Evolutionary conservation across 2,888 invertebrate species (phyloP), one percentile per base, ranked within the genome.

Genomic region (Perithous albicinctus): DNA sequence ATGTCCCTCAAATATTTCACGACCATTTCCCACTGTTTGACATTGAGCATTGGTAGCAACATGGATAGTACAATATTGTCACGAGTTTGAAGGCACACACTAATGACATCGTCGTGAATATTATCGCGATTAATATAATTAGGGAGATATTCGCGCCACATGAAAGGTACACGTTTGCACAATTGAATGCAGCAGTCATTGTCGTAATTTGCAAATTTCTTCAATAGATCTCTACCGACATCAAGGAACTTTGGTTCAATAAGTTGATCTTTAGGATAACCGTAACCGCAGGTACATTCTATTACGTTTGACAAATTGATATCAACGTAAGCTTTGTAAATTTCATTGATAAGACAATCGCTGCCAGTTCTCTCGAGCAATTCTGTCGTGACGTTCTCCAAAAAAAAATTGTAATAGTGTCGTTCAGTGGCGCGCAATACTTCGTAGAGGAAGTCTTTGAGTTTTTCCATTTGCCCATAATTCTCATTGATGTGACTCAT

Each of bases 231-330:
- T 86, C 94, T 94, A 43, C 95, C 95, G 54, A 95, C 88, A 41
- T 94, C 93, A 0, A 94, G 93, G 91, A 94, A 95, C 43, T 93
- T 92, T 48, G 93, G 85, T 93, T 93, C 89, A 90, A 89, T 83
- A 92, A 90, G 86, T 92, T 92, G 54, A 91, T 93, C 93, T 77
- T 92, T 94, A 0, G 95, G 95, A 35, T 95, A 89, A 0, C 95
- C 95, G 88, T 94, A 95, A 7, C 94, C 94, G 87, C 96, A 96
- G 74, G 93, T 93, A 87, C 96, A 96, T 56, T 94, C 94, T 91
- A 87, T 86, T 89, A 93, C 87, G 32, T 91, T 93, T 63, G 93
- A 93, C 69, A 92, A 88, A 91, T 95, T 95, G 0, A 94, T 93
- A 73, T 94, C 94, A 86, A 95, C 92, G 89, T 95, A 95, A 0